Base-by-base conservation (phyloP, 2,797 vertebrate genomes). In the Gobionotothen gibberifrons region DNA sequence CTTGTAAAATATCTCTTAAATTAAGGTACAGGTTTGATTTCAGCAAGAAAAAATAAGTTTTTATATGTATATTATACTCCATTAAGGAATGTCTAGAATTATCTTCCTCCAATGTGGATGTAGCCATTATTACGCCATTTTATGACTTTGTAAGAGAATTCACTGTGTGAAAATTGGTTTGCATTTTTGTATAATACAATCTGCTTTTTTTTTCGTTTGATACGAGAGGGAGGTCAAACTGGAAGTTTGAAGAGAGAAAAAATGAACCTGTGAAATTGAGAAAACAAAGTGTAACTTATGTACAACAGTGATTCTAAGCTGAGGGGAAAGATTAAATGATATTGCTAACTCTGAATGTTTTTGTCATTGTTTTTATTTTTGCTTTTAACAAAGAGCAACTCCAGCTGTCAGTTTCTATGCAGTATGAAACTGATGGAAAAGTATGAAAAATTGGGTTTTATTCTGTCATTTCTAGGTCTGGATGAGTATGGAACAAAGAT, bases 141-240 rank as follows among this genome's bases (percentile, higher is more conserved):
- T 95, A 95, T 95, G 95, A 95, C 94, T 95, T 95, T 95, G 94
- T 95, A 95, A 96, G 94, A 95, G 93, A 95, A 96, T 96, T 96
- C 95, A 96, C 95, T 96, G 95, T 96, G 95, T 96, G 95, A 96
- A 96, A 95, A 96, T 96, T 95, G 94, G 94, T 95, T 95, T 95
- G 95, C 95, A 95, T 95, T 95, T 95, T 96, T 95, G 94, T 95
- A 95, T 95, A 95, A 95, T 95, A 95, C 94, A 96, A 95, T 95
- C 93, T 94, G 92, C 93, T 93, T 93, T 91, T 89, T 91, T 87
- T 94, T 92, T 94, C 91, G 92, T 94, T 95, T 93, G 93, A 93
- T 93, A 93, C 77, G 82, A 94, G 92, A 91, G 89, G 90, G 87
- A 93, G 85, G 90, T 94, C 89, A 94, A 95, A 95, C 93, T 94